A percentile compares a stretch with the other conserved stretches of the same genome.
These are phyloP conservation scores for Drosophila nigricruria DNA, from an alignment of 2,888 invertebrate species.

Conservation along the genomic window DNA sequence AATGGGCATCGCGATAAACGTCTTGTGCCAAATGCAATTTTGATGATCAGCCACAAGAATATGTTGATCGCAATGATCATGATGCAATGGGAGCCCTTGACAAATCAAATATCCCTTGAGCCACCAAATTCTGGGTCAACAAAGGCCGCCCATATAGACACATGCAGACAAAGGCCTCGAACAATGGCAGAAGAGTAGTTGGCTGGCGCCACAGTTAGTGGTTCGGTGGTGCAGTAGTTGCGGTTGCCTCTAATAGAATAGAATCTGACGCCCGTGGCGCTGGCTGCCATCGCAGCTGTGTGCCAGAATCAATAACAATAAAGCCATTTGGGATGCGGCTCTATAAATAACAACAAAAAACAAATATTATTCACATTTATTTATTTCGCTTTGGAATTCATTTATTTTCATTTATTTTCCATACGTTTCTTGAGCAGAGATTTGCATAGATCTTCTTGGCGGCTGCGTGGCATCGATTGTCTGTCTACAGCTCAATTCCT, in stretches of 20 bases:
- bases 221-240: slow-evolving; percentile 15
- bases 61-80: slow-evolving; percentile 2
- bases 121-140: slow-evolving; percentile 60
- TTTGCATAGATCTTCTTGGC: slow-evolving; percentile 63
- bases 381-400: slow-evolving; percentile 25
- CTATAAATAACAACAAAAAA: slow-evolving; percentile 70
- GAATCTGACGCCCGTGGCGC: slow-evolving; percentile 64
- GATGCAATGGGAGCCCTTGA: slow-evolving; percentile 43
- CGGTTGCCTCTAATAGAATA: slow-evolving; percentile 54
- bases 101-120: slow-evolving; percentile 46
- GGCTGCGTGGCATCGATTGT: slow-evolving; percentile 56
- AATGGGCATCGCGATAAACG: slow-evolving; percentile 67
- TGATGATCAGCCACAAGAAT: slow-evolving; percentile 19
- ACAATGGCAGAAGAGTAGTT: slow-evolving; percentile 52
- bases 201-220: slow-evolving; percentile 32
- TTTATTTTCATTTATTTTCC: slow-evolving; percentile 25
- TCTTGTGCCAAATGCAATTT: slow-evolving; percentile 49
- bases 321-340: slow-evolving; percentile 61
- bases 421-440: slow-evolving; percentile 37
- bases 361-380: slow-evolving; percentile 59
- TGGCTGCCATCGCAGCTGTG: slow-evolving; percentile 60
- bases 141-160: slow-evolving; percentile 36
- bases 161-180: slow-evolving; percentile 20
- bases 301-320: slow-evolving; percentile 67
- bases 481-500: slow-evolving; percentile 38